A percentile compares a stretch with the other conserved stretches of the same genome.
These are phyloP conservation scores for Melinopterus prodromus DNA, from an alignment of 2,888 invertebrate species.

Conservation along the genomic window DNA sequence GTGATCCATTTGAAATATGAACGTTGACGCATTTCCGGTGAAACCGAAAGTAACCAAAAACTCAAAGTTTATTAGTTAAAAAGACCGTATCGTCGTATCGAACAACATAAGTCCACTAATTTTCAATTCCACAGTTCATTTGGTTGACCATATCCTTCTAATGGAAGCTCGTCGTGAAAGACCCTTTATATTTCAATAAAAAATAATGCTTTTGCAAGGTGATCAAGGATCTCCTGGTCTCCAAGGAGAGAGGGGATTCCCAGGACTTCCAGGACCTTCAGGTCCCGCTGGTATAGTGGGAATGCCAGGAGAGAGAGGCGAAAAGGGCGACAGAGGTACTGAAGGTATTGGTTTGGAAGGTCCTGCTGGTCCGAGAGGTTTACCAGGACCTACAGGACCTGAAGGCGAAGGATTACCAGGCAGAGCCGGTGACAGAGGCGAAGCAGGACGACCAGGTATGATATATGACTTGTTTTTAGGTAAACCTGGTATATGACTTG, in stretches of 20 bases:
- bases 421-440: conserved; percentile 79
- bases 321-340: conserved; percentile 75
- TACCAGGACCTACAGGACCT: conserved; percentile 74
- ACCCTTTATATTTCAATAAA: background rate
- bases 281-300: conserved; percentile 71
- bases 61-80: too few species aligned
- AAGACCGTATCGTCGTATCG: too few species aligned
- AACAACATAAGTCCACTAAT: background rate
- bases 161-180: background rate
- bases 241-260: conserved; percentile 71
- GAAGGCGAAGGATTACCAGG: conserved; percentile 72
- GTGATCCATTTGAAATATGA: too few species aligned
- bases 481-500: background rate
- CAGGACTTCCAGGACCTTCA: conserved; percentile 70
- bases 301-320: conserved; percentile 71
- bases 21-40: too few species aligned
- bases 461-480: background rate
- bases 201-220: conserved; percentile 57
- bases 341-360: conserved; percentile 81
- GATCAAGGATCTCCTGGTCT: conserved; percentile 72
- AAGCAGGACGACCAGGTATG: conserved; percentile 75
- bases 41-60: too few species aligned
- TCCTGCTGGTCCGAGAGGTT: conserved; percentile 74
- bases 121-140: conserved; percentile 19
- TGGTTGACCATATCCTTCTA: background rate